These are phyloP conservation scores for Eilema caniola DNA, from an alignment of 2,888 invertebrate genomes.

Conservation along the genomic window DNA sequence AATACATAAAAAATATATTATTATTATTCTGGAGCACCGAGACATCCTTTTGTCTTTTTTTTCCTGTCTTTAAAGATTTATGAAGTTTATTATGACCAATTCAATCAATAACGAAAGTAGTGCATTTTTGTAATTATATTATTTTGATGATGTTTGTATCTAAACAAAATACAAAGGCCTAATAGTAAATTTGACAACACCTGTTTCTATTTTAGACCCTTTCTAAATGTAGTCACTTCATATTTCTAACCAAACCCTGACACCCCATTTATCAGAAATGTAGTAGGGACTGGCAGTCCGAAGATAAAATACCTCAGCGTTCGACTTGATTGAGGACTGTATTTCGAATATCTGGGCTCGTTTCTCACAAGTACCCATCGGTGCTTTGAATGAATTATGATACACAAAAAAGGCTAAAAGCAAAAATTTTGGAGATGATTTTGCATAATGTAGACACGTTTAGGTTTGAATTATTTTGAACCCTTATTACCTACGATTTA, in stretches of 20 bases:
- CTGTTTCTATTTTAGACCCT: neutral
- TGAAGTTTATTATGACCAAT: no score
- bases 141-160: neutral
- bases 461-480: neutral
- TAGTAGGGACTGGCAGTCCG: neutral
- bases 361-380: neutral
- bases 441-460: constrained; percentile 1
- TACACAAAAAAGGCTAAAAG: neutral
- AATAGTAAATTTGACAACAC: neutral
- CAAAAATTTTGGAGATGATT: neutral
- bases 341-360: neutral
- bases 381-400: neutral
- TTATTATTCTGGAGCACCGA: no score
- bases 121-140: no score
- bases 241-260: neutral
- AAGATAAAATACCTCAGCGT: constrained; percentile 1
- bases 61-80: no score
- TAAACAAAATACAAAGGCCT: neutral
- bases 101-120: no score
- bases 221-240: neutral
- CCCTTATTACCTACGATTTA: constrained; percentile 4
- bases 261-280: neutral
- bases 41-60: no score
- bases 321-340: neutral
- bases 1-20: no score